Evolutionary conservation across 37 sponge, comb jelly and placozoan genomes (phyloP).

Genomic region (Agelas oroides): DNA sequence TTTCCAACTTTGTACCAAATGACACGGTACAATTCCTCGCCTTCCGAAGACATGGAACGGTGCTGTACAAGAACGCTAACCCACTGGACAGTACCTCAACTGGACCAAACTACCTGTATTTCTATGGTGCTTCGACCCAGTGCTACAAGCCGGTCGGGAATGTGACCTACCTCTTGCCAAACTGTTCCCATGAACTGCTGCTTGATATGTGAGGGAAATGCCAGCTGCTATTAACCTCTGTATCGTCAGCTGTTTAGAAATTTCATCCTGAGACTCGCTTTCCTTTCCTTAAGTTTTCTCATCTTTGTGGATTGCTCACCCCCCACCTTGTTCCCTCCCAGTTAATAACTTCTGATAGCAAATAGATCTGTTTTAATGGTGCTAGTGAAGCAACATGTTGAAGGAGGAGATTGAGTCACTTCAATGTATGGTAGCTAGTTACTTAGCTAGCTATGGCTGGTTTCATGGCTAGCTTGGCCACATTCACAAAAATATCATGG

Average conservation of each 20-base stretch:
- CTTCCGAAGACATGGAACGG: slow-evolving; percentile 8
- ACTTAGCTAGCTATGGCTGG: no score
- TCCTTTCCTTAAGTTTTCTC: no score
- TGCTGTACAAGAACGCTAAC: not conserved
- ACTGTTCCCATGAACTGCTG: slow-evolving; percentile 72
- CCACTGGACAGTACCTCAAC: slow-evolving; percentile 51
- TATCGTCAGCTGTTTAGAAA: not conserved
- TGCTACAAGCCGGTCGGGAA: slow-evolving; percentile 75
- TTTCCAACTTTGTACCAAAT: slow-evolving; percentile 61
- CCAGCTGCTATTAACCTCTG: not conserved
- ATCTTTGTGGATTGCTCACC: no score
- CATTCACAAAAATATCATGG: no score
- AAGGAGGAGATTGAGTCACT: no score
- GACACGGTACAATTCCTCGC: slow-evolving; percentile 3
- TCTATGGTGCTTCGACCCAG: slow-evolving; percentile 79
- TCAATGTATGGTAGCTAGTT: no score
- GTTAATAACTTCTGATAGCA: no score
- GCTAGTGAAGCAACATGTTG: no score
- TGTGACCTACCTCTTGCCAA: slow-evolving; percentile 74
- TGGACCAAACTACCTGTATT: slow-evolving; percentile 66
- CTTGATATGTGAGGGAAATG: slow-evolving; percentile 45
- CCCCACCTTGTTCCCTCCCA: no score
- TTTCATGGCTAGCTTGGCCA: no score
- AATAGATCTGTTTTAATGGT: no score
- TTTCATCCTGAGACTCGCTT: no score